A percentile compares a stretch with the other conserved stretches of the same genome.
These are phyloP conservation scores for Oreochromis mossambicus DNA, from an alignment of 2,797 vertebrate genomes.

Conservation along the genomic window DNA sequence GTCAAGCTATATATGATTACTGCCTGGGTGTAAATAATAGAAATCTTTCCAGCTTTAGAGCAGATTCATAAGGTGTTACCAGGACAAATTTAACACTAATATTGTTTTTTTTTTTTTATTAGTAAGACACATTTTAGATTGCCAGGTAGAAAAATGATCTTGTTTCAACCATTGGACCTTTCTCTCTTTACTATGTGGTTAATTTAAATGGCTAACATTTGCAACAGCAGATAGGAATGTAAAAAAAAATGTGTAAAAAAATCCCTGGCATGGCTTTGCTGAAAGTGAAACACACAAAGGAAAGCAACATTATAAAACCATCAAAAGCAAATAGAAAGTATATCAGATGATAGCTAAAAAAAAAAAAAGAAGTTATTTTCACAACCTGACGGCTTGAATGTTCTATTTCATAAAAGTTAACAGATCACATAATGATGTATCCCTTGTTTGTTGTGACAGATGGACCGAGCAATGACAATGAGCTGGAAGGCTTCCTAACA, in stretches of 20 bases:
- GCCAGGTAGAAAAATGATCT: neutral
- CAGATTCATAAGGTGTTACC: neutral
- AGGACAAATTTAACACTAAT: accelerated
- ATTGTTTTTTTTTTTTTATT: neutral
- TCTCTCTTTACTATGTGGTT: neutral
- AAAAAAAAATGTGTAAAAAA: neutral
- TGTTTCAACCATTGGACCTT: neutral
- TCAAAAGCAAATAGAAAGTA: neutral
- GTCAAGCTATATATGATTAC: neutral
- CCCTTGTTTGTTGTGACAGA: neutral
- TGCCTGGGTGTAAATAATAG: neutral
- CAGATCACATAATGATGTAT: neutral
- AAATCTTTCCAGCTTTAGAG: neutral
- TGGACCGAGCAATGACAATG: accelerated
- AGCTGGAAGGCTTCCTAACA: neutral
- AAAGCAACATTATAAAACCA: neutral
- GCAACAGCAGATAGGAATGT: neutral
- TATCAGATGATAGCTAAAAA: neutral
- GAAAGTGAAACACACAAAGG: neutral
- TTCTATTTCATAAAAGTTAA: neutral
- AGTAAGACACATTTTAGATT: neutral
- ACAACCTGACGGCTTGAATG: neutral
- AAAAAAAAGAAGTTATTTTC: neutral
- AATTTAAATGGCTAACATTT: neutral
- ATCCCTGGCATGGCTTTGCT: neutral